Evolutionary conservation across 2,888 invertebrate species (phyloP), one percentile per base, ranked within the genome.

Genomic region (Metalampra italica): DNA sequence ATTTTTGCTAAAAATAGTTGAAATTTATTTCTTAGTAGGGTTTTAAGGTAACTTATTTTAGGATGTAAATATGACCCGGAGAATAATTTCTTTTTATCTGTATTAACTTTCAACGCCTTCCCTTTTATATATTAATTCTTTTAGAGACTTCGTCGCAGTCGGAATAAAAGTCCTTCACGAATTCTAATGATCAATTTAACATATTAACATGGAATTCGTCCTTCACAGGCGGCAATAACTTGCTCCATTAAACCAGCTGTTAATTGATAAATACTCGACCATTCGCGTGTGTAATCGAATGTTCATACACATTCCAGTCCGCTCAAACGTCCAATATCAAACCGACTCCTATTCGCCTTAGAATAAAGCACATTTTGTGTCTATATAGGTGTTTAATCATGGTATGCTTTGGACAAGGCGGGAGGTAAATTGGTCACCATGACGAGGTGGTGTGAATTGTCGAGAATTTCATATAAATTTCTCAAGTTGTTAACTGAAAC

Each of bases 261-360:
- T 87, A 88, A 88, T 86, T 86, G 83, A 81, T 78, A 84, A 87
- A 87, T 87, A 83, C 87, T 86, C 85, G 87, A 84, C 84, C 82
- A 66, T 42, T 72, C 73, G 72, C 56, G 84, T 81, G 86, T 79
- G 67, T 82, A 86, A 88, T 88, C 80, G 80, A 87, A 86, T 86
- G 82, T 82, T 83, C 82, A 78, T 79, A 82, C 82, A 78, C 62
- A 55, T 53, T 50, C 36, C 46, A 12, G 34, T 29, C 32, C 34
- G 2, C 34, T 34, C 14, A 4, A 3, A 13, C 13, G 14, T 7
- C 14, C 39, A 7, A 9, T 34, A 4, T 9, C 34, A 34, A 34
- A 34, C 9, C 5, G n/a, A 11, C 32, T 43, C 9, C 9, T 39
- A 15, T 39, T 34, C 34, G 7, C 43, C 5, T 9, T 7, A 14